Evolutionary conservation across 2,797 vertebrate species (phyloP), one percentile per base, ranked within the genome.

Genomic region (Serranus cabrilla): DNA sequence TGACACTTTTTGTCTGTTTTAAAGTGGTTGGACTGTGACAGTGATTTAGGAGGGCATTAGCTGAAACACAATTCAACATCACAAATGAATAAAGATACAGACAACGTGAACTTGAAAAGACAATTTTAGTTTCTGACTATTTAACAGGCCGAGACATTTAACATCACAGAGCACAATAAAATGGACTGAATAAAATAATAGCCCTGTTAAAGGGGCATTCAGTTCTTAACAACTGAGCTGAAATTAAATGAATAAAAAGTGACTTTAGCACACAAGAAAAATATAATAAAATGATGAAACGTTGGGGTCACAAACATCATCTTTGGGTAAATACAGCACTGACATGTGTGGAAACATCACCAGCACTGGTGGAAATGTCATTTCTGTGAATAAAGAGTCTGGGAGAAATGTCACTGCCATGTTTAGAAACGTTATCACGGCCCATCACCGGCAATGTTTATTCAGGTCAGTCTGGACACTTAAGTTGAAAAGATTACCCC

Each of bases 291-390:
- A 61, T 55, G 11, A 23, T n/a, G 49, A 56, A 57, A 11, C 45
- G 39, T 31, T 14, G 40, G 58, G 57, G 63, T 80, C 64, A 49
- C 7, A 42, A 11, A 27, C 11, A 13, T 69, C 63, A 17, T 50
- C 21, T 21, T 31, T 67, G 72, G 18, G 55, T 56, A 64, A 52
- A 85, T 40, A 61, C 49, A 42, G 52, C 60, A 5, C 40, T 10
- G 54, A 14, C 5, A 11, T 42, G 25, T 45, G 10, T 46, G 58
- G 47, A 52, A 74, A 60, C 64, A 71, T 73, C 75, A 61, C 71
- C 82, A 76, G 40, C 17, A 16, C 39, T 7, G 43, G 61, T 76
- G 47, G 43, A 85, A 82, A 87, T 85, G 76, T 80, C 65, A 80
- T 71, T 78, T 82, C 67, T 78, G 42, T 66, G 55, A 75, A 78